phyloP scores from a whole-genome alignment of 1,140 invertebrate genomes.

The Trichonephila clavata region DNA sequence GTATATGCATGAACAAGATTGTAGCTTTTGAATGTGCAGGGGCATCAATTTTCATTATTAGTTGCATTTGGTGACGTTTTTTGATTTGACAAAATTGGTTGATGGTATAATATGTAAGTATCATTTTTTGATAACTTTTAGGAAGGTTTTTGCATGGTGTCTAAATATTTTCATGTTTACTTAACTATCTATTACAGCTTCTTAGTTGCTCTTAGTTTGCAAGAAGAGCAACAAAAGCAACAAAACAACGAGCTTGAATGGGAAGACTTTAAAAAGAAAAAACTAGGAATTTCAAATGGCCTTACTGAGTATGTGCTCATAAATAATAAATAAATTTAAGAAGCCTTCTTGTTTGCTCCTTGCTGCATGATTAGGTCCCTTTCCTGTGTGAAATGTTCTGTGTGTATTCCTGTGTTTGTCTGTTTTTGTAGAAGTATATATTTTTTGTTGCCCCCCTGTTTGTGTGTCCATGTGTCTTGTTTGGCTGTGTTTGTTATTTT shows the following conservation, averaged over 20 bases:
- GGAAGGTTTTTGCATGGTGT: neutral
- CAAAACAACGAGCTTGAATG: slow-evolving; percentile 79
- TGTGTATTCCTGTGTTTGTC: neutral
- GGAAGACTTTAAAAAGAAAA: slow-evolving; percentile 79
- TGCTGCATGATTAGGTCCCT: neutral
- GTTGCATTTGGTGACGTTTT: no score
- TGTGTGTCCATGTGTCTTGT: neutral
- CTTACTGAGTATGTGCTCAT: slow-evolving; percentile 80
- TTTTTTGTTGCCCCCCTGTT: neutral
- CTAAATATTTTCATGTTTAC: slow-evolving; percentile 38
- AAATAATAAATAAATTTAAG: neutral
- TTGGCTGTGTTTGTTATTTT: neutral
- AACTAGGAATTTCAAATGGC: slow-evolving; percentile 78
- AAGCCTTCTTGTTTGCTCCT: neutral
- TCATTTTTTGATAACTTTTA: no score
- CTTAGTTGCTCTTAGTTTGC: slow-evolving; percentile 82
- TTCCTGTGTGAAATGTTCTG: neutral
- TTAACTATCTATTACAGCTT: slow-evolving; percentile 79
- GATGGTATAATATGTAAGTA: no score
- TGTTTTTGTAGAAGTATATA: neutral
- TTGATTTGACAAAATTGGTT: no score
- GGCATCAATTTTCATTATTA: no score
- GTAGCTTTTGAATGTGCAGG: no score
- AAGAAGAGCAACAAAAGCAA: slow-evolving; percentile 81
- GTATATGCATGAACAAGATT: no score